These are phyloP conservation scores for Potamarius usumacintae DNA, from an alignment of 2,113 vertebrate species.

Conservation along the genomic window DNA sequence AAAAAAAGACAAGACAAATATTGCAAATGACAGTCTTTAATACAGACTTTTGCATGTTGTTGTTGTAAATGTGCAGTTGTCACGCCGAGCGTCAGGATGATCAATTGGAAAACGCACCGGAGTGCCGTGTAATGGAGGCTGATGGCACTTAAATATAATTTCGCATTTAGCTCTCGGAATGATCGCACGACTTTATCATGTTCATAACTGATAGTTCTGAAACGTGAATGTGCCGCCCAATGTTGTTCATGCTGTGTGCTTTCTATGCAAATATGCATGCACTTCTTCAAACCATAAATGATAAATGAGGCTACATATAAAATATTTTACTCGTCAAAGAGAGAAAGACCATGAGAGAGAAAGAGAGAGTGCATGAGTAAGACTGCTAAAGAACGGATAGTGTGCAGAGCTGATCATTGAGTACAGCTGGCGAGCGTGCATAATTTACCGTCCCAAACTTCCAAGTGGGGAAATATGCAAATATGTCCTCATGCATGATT, in stretches of 20 bases:
- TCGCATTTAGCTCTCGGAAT: background rate
- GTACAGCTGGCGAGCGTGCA: slow-evolving; percentile 16
- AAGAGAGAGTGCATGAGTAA: slow-evolving; percentile 20
- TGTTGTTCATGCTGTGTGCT: background rate
- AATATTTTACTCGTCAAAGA: background rate
- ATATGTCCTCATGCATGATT: slow-evolving; percentile 36
- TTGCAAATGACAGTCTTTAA: slow-evolving; percentile 4
- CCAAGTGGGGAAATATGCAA: slow-evolving; percentile 35
- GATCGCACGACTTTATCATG: background rate
- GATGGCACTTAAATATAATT: background rate
- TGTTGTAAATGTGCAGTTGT: background rate
- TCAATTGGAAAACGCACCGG: background rate
- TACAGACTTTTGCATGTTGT: too few relatives aligned
- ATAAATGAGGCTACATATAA: background rate
- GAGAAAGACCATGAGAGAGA: background rate
- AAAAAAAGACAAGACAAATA: background rate
- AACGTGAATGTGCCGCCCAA: background rate
- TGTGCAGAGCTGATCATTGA: background rate
- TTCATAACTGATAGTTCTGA: background rate
- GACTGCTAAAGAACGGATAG: slow-evolving; percentile 37
- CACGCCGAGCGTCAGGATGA: background rate
- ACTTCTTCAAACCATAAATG: background rate
- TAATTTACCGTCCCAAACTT: slow-evolving; percentile 40
- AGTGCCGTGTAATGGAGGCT: slow-evolving; percentile 16
- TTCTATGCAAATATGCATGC: background rate